Evolutionary conservation across 2,888 invertebrate genomes (phyloP).

Genomic region (Caenorhabditis sp.): DNA sequence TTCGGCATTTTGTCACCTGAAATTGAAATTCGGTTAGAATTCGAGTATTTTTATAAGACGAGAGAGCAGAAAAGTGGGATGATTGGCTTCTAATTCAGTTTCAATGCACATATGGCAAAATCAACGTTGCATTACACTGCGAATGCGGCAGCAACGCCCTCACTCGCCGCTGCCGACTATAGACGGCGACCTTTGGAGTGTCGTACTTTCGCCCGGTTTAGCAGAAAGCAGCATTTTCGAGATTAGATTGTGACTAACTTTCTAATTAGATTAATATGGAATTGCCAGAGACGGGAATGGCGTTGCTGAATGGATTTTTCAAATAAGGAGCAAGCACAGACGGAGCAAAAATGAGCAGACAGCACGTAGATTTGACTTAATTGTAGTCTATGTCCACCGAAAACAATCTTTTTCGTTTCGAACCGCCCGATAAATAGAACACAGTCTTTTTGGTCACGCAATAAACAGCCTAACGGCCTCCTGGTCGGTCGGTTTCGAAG

Average conservation of each 20-base stretch:
- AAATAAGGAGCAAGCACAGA: too few relatives aligned
- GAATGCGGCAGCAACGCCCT: conserved; percentile 35
- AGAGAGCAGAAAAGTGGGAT: background rate
- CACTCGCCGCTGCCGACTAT: too few relatives aligned
- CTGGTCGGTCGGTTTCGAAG: background rate
- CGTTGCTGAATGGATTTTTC: too few relatives aligned
- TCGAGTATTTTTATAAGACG: background rate
- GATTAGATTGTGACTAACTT: too few relatives aligned
- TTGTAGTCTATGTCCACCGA: too few relatives aligned
- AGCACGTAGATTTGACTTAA: too few relatives aligned
- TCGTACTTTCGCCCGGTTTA: too few relatives aligned
- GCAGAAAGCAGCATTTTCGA: too few relatives aligned
- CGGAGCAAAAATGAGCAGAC: too few relatives aligned
- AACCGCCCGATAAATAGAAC: conserved; percentile 1
- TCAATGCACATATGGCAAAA: background rate
- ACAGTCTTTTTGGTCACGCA: background rate
- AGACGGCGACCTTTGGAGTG: too few relatives aligned
- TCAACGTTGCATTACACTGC: conserved; percentile 37
- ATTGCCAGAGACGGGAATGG: too few relatives aligned
- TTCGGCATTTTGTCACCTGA: conserved; percentile 32
- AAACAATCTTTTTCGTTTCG: background rate
- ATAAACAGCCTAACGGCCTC: background rate
- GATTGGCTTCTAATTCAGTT: background rate
- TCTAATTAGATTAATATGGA: too few relatives aligned
- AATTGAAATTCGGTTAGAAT: background rate